Evolutionary conservation across 2,888 invertebrate species (phyloP).

Genomic region (Ophioninae sp.): DNA sequence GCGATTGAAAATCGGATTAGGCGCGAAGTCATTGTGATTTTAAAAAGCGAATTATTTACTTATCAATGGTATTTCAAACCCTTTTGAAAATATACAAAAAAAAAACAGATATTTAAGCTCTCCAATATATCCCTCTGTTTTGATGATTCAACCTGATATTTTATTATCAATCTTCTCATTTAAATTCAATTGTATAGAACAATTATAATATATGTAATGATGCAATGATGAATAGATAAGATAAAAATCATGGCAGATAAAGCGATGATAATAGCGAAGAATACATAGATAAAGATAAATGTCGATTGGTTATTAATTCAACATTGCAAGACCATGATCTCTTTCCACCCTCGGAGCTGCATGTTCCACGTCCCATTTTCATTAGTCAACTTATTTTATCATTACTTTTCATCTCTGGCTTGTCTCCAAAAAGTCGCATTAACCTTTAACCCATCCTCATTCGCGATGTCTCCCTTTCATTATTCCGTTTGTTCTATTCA

Average conservation of each 20-base stretch:
- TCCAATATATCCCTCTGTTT: too few species aligned
- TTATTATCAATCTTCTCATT: too few species aligned
- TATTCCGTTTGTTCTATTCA: slow-evolving; percentile 1
- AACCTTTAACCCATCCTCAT: slow-evolving; percentile 31
- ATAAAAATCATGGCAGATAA: not conserved
- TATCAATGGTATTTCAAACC: too few species aligned
- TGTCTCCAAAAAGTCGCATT: slow-evolving; percentile 55
- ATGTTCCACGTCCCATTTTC: slow-evolving; percentile 48
- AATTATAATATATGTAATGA: too few species aligned
- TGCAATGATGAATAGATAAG: not conserved
- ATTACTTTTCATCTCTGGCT: slow-evolving; percentile 51
- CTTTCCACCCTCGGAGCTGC: slow-evolving; percentile 36
- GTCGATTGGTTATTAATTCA: not conserved
- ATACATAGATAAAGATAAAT: not conserved
- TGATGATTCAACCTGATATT: too few species aligned
- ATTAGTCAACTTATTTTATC: slow-evolving; percentile 51
- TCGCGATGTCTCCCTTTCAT: not conserved
- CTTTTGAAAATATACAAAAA: too few species aligned
- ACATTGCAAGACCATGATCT: not conserved
- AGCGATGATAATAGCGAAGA: not conserved
- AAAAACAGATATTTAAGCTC: too few species aligned
- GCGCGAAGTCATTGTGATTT: too few species aligned
- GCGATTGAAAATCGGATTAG: too few species aligned
- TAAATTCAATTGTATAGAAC: too few species aligned
- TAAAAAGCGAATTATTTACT: too few species aligned